Evolutionary conservation across 2,113 vertebrate genomes (phyloP).

Genomic region (Myodes glareolus): DNA sequence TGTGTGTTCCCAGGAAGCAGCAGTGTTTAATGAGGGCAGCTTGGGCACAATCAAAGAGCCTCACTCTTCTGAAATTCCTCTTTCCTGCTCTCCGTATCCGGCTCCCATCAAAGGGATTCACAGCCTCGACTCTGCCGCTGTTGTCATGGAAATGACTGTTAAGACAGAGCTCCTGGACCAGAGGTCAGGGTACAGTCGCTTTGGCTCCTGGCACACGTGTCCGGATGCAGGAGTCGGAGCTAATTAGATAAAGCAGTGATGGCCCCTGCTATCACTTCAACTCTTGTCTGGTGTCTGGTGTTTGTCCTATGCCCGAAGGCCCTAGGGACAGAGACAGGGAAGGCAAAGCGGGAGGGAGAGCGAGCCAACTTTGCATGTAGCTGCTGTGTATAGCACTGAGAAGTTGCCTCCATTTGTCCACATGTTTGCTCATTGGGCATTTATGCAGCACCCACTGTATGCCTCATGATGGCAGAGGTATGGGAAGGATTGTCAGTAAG

Average conservation of each 20-base stretch:
- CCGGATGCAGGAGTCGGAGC: background rate
- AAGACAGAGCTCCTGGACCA: constrained; percentile 31
- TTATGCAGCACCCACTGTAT: background rate
- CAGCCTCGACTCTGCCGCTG: constrained; percentile 39
- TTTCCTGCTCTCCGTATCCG: constrained; percentile 54
- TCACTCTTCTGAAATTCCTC: constrained; percentile 68
- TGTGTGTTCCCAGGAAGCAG: constrained; percentile 47
- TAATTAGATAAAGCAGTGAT: constrained; percentile 49
- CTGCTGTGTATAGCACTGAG: background rate
- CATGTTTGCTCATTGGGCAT: accelerated
- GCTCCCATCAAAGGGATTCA: constrained; percentile 55
- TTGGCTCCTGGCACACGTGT: constrained; percentile 22
- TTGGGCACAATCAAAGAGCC: constrained; percentile 68
- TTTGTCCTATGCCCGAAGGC: constrained; percentile 57
- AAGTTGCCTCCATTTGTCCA: background rate
- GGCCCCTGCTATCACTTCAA: background rate
- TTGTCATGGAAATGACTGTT: constrained; percentile 81
- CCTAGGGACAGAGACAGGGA: background rate
- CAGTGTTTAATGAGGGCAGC: constrained; percentile 67
- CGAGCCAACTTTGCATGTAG: background rate
- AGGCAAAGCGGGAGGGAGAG: background rate
- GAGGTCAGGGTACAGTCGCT: constrained; percentile 39
- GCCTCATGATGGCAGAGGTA: background rate
- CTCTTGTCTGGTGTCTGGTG: background rate
- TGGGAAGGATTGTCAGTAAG: background rate